Evolutionary conservation across 2,888 invertebrate genomes (phyloP).

Genomic region (Tromatobia lineatoria): DNA sequence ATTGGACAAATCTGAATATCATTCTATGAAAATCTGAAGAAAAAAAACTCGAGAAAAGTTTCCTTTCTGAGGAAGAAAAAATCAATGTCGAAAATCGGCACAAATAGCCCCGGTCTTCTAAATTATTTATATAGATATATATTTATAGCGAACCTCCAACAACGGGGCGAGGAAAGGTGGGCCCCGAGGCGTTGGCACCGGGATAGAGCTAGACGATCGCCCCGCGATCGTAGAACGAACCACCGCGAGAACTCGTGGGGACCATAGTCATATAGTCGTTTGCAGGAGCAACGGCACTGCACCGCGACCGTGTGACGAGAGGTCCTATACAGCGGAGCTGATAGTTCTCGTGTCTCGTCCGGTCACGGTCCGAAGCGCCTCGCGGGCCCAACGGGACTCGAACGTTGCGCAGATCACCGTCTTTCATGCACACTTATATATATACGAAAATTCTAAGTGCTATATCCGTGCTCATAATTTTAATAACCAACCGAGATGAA

Average conservation of each 20-base stretch:
- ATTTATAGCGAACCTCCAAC: conserved; percentile 24
- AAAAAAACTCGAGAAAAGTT: no score
- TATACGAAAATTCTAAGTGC: conserved; percentile 43
- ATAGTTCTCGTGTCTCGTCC: conserved; percentile 60
- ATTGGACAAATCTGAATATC: no score
- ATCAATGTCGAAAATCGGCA: no score
- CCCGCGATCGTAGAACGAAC: conserved; percentile 39
- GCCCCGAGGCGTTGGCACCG: conserved; percentile 53
- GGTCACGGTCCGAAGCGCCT: conserved; percentile 67
- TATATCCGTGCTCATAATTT: conserved; percentile 8
- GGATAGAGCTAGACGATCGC: conserved; percentile 42
- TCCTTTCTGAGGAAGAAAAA: no score
- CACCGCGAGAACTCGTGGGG: conserved; percentile 46
- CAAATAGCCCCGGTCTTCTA: no score
- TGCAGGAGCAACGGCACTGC: conserved; percentile 39
- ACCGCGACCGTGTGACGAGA: conserved; percentile 66
- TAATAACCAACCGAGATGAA: conserved; percentile 5
- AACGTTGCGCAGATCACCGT: conserved; percentile 17
- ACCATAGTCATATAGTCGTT: conserved; percentile 40
- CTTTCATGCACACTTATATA: background rate
- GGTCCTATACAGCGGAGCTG: conserved; percentile 55
- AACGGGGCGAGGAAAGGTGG: conserved; percentile 66
- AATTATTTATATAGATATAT: background rate
- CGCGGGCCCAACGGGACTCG: conserved; percentile 68
- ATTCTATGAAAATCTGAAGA: no score